A percentile compares a stretch with the other conserved stretches of the same genome.
Evolutionary conservation across 2,888 invertebrate species (phyloP).

Genomic region (Lathronympha strigana): DNA sequence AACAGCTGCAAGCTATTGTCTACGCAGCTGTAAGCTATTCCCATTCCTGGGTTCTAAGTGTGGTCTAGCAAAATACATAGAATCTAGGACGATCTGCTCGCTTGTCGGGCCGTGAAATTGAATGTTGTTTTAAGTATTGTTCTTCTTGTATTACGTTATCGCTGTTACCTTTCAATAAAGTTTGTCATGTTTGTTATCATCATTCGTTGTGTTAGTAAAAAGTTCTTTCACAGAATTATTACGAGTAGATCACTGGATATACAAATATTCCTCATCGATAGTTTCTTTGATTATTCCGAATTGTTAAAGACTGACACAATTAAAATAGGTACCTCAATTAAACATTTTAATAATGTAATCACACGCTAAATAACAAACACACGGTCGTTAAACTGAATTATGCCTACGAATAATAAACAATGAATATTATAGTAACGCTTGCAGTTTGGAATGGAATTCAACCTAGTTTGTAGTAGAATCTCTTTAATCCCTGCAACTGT

Average conservation of each 20-base stretch:
- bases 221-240: too few relatives aligned
- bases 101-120: slow-evolving; percentile 2
- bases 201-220: too few relatives aligned
- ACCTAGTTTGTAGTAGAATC: slow-evolving; percentile 21
- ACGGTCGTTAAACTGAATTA: too few relatives aligned
- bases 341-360: slow-evolving; percentile 1
- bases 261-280: too few relatives aligned
- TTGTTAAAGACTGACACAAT: too few relatives aligned
- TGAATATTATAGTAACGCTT: neutral
- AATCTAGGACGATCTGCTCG: slow-evolving; percentile 16
- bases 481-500: slow-evolving; percentile 27
- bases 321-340: neutral
- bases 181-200: too few relatives aligned
- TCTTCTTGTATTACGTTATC: neutral
- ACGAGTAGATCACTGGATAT: too few relatives aligned
- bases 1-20: slow-evolving; percentile 32
- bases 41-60: slow-evolving; percentile 27
- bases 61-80: slow-evolving; percentile 15
- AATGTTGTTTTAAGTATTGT: neutral
- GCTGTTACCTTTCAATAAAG: neutral
- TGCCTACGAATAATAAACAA: neutral
- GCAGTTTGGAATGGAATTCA: slow-evolving; percentile 14
- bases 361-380: too few relatives aligned
- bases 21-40: slow-evolving; percentile 8
- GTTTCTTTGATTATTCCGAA: too few relatives aligned